Conservation (phyloP, 2,888 invertebrate genomes). For the Itoplectis maculator region DNA sequence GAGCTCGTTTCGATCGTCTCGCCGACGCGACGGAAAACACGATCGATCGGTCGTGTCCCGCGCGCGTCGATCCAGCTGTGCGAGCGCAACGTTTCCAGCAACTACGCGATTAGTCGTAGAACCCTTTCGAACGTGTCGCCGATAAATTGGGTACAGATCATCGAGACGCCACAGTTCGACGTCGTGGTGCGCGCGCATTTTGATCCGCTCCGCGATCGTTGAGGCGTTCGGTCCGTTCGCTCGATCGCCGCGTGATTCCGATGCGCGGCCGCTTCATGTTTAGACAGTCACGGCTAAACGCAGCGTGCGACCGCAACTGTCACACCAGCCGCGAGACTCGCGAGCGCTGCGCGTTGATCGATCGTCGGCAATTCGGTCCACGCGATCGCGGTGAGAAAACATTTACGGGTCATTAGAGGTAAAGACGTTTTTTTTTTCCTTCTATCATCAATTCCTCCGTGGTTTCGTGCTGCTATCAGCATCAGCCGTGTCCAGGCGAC, state of each 20-base stretch:
- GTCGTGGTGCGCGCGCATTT: neutral
- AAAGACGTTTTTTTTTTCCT: neutral
- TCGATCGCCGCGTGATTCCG: neutral
- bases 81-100: neutral
- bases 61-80: neutral
- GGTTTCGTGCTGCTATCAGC: too few relatives aligned
- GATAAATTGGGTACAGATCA: neutral
- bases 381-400: neutral
- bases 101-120: neutral
- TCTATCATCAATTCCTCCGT: neutral
- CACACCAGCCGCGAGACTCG: neutral
- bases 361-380: neutral
- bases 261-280: neutral
- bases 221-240: neutral
- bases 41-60: slow-evolving; percentile 32
- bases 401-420: neutral
- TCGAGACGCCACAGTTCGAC: neutral
- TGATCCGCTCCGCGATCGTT: neutral
- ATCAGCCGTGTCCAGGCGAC: too few relatives aligned
- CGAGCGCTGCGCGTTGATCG: neutral
- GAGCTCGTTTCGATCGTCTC: neutral
- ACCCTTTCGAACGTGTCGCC: neutral
- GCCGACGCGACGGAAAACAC: slow-evolving; percentile 13
- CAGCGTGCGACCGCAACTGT: neutral
- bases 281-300: neutral